Evolutionary conservation across 1,140 invertebrate genomes (phyloP), one percentile per base, ranked within the genome.

Genomic region (Drosophila watanabei): DNA sequence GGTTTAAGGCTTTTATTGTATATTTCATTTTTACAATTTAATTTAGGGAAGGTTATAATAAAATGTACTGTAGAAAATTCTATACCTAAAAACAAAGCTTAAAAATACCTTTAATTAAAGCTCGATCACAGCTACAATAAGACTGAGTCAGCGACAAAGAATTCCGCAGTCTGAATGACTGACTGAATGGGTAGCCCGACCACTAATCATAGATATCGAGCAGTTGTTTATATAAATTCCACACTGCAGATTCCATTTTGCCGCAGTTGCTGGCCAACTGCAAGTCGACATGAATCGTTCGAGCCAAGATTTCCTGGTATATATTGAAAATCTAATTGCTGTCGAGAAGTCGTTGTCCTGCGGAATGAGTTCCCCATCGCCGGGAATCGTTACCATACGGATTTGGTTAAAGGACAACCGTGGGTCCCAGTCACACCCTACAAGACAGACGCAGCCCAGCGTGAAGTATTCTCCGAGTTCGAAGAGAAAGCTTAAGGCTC

Each of bases 201-300:
- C 1, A 24, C 24, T 24, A 24, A 14, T 52, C 10, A 18, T 24
- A 5, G 39, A 32, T 46, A 37, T 28, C 24, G 16, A 37, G 2
- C 52, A 56, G 59, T 16, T 73, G 69, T 37, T 75, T 51, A 4
- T 69, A 71, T 48, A 69, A 57, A 71, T 46, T 45, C n/a, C 2
- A 13, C 4, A 20, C 13, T 33, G 35, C 13, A 13, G 14, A 39
- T 37, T 35, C n/a, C 20, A 20, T 32, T 57, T 57, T 3, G 28
- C 28, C 33, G 41, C 83, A 87, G 56, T 76, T 45, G 11, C 9
- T 41, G 24, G 5, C 16, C 11, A 32, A 10, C 20, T 39, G 37
- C 28, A n/a, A 30, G 30, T 64, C 48, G 62, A 32, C 64, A 87
- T 88, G 84, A 87, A 88, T 66, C 64, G 77, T 37, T 87, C 84